These are phyloP conservation scores for Tenualosa thibaudeaui DNA, from an alignment of 2,797 vertebrate genomes.

Conservation along the genomic window DNA sequence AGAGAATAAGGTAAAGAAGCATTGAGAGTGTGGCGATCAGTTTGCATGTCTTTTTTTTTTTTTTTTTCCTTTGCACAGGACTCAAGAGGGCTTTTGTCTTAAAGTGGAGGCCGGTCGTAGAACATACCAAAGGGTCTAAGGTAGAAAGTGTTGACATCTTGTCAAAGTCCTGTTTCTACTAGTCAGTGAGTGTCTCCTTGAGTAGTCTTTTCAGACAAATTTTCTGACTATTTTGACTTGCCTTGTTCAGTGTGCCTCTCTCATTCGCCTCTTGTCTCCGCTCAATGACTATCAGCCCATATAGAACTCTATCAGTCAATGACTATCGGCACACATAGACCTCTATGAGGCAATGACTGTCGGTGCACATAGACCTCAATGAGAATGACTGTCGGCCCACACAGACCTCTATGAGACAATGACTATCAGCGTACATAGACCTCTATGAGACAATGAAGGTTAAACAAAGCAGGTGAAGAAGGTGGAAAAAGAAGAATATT, in stretches of 20 bases:
- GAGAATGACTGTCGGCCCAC: too few species aligned
- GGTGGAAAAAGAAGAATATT: background rate
- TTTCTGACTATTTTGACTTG: background rate
- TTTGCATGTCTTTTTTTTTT: background rate
- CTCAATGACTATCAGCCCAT: background rate
- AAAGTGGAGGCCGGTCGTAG: background rate
- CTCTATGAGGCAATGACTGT: background rate
- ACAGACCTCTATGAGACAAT: background rate
- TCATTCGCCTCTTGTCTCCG: background rate
- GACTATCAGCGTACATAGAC: too few species aligned
- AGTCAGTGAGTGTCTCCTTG: background rate
- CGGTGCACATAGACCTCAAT: background rate
- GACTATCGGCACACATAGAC: too few species aligned
- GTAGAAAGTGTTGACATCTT: background rate
- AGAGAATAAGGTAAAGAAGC: slow-evolving; percentile 6
- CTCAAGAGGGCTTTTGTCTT: slow-evolving; percentile 41
- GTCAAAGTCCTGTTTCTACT: background rate
- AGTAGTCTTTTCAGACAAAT: background rate
- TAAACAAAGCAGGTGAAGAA: background rate
- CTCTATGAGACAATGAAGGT: background rate
- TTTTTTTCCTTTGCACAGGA: background rate
- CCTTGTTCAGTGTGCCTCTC: background rate
- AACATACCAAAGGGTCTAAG: background rate
- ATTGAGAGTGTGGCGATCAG: background rate
- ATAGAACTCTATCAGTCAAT: background rate